These are phyloP conservation scores for Coptodon bakossiorum DNA, from an alignment of 2,113 vertebrate genomes.

Conservation along the genomic window DNA sequence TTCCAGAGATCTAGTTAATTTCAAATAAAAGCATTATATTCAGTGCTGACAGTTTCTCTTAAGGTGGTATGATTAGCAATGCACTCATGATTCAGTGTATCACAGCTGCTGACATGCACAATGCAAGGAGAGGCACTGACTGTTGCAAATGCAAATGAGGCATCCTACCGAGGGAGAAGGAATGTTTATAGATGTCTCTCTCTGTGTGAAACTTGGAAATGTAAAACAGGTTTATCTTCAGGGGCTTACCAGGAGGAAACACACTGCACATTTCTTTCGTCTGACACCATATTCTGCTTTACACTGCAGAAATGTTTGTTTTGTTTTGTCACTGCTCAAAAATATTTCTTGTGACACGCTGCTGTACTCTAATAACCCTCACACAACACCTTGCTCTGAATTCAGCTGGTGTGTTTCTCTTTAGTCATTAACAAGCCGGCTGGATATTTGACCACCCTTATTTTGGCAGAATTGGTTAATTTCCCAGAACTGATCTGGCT, in stretches of 20 bases:
- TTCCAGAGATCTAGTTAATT: background rate
- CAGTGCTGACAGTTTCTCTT: background rate
- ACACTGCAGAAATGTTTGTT: background rate
- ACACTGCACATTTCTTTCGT: background rate
- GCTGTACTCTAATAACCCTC: background rate
- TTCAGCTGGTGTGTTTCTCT: background rate
- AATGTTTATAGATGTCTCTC: background rate
- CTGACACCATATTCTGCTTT: background rate
- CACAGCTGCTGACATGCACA: background rate
- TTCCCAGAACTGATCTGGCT: background rate
- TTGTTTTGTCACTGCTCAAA: background rate
- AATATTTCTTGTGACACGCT: background rate
- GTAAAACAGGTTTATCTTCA: background rate
- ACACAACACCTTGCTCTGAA: background rate
- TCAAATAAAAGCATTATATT: background rate
- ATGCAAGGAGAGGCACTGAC: background rate
- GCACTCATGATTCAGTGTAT: background rate
- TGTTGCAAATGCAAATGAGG: slow-evolving; percentile 44
- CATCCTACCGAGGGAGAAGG: background rate
- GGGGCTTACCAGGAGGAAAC: background rate
- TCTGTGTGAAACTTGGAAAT: background rate
- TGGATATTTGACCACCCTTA: background rate
- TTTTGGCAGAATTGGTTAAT: background rate
- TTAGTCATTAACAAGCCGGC: background rate
- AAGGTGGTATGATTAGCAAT: background rate